These are phyloP conservation scores for Cricetomys ansorgei DNA, from an alignment of 2,113 vertebrate species.

Conservation along the genomic window DNA sequence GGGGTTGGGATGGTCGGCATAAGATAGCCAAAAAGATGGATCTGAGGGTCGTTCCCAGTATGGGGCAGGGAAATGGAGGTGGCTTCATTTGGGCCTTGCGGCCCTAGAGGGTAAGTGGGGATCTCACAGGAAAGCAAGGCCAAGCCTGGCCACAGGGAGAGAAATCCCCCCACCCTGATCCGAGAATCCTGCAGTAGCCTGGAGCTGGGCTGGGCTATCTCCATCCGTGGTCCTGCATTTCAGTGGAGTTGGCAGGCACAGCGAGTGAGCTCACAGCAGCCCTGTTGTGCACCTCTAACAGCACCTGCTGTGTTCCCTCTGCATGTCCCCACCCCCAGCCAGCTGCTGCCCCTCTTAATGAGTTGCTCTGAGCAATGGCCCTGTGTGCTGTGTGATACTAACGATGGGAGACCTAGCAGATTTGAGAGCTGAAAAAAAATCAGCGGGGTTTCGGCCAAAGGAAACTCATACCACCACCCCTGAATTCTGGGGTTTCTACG, in stretches of 20 bases:
- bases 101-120: background rate
- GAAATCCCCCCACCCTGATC: background rate
- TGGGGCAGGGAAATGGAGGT: background rate
- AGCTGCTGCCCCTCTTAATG: constrained; percentile 26
- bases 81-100: background rate
- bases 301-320: background rate
- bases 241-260: background rate
- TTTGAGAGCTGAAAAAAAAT: background rate
- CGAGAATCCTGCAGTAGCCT: background rate
- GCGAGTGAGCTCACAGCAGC: background rate
- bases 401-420: background rate
- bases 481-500: rapidly evolving
- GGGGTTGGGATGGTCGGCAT: background rate
- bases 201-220: background rate
- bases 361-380: background rate
- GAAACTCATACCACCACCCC: rapidly evolving
- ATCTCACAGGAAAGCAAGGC: background rate
- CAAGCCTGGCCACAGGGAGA: background rate
- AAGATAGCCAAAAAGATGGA: background rate
- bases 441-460: background rate
- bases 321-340: constrained; percentile 62
- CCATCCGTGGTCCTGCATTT: background rate
- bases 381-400: constrained; percentile 60
- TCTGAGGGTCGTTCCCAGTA: too few species aligned
- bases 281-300: background rate